phyloP scores from a whole-genome alignment of 2,113 vertebrate species.

The Varanus komodoensis region DNA sequence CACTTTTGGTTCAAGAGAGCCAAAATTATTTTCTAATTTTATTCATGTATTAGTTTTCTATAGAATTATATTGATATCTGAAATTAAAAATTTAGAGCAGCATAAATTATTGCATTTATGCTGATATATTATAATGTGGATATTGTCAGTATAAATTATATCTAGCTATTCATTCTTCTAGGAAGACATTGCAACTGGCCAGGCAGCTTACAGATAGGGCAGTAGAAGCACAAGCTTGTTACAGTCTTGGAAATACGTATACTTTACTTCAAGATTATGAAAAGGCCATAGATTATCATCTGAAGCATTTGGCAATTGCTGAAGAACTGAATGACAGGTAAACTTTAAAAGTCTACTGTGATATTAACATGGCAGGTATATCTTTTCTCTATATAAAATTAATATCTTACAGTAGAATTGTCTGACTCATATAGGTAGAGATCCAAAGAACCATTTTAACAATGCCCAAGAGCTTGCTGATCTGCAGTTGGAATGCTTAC shows the following conservation, averaged over 20 bases:
- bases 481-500: background rate
- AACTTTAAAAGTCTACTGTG: background rate
- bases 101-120: background rate
- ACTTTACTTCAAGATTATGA: constrained; percentile 96
- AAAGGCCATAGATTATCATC: constrained; percentile 93
- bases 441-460: background rate
- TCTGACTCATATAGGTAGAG: background rate
- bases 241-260: constrained; percentile 96
- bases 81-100: background rate
- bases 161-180: constrained; percentile 62
- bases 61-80: background rate
- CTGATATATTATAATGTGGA: background rate
- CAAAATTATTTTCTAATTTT: background rate
- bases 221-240: constrained; percentile 96
- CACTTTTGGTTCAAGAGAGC: background rate
- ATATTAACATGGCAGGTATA: background rate
- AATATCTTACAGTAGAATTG: background rate
- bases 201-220: constrained; percentile 93
- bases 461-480: background rate
- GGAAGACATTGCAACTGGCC: constrained; percentile 90
- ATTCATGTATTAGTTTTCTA: background rate
- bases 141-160: background rate
- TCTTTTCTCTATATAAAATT: background rate
- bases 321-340: constrained; percentile 94
- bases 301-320: constrained; percentile 95